phyloP scores from a whole-genome alignment of 2,797 vertebrate genomes.

The Mionectes olivaceus region DNA sequence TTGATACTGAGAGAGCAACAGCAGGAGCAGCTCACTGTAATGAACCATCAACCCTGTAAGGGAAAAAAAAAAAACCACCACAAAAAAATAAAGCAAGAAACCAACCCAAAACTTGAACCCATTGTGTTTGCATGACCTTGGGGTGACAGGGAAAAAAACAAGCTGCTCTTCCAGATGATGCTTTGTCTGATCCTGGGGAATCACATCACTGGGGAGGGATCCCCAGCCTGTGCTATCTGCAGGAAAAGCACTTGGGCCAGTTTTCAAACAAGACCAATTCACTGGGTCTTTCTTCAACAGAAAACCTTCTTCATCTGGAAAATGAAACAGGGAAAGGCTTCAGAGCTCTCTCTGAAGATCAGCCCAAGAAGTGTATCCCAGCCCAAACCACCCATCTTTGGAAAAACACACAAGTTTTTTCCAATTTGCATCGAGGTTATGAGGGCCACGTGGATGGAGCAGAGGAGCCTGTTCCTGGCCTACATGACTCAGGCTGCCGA shows the following conservation, averaged over 20 bases:
- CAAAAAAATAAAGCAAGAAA: background rate
- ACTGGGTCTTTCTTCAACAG: background rate
- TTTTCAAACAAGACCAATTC: background rate
- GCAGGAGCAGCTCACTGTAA: background rate
- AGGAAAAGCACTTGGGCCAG: background rate
- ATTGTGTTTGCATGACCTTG: background rate
- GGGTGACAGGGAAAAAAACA: background rate
- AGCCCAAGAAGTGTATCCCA: background rate
- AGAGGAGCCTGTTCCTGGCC: background rate
- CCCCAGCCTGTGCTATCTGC: background rate
- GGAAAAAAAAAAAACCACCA: background rate
- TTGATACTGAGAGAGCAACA: background rate
- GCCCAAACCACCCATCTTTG: background rate
- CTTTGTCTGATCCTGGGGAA: background rate
- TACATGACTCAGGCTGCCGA: background rate
- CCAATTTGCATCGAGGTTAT: background rate
- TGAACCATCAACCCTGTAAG: background rate
- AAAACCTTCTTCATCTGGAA: background rate
- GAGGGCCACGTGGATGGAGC: background rate
- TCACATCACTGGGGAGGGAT: too few species aligned
- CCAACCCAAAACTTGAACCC: background rate
- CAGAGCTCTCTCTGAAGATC: background rate
- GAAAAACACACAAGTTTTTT: background rate
- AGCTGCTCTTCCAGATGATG: background rate
- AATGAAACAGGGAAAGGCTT: background rate